These are phyloP conservation scores for Zoanthus sansibaricus DNA, from an alignment of 92 coral and sea anemone species.

Conservation along the genomic window DNA sequence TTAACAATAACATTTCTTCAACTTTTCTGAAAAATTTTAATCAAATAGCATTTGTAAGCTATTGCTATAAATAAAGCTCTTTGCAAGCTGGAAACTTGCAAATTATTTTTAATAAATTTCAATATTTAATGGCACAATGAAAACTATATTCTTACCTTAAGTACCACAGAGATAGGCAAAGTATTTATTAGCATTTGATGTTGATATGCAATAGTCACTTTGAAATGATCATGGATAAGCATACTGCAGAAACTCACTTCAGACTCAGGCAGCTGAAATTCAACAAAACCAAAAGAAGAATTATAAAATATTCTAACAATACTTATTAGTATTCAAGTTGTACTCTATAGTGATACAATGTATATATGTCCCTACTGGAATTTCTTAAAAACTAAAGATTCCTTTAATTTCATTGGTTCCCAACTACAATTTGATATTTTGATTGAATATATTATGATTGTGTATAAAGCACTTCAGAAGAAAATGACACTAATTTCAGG, in stretches of 20 bases:
- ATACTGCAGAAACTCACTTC: slow-evolving; percentile 74
- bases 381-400: no score
- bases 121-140: background rate
- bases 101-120: background rate
- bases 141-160: background rate
- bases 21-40: no score
- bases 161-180: slow-evolving; percentile 1
- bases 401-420: no score
- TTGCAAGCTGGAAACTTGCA: background rate
- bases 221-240: slow-evolving; percentile 58
- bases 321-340: background rate
- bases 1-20: no score
- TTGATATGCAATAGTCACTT: slow-evolving; percentile 30
- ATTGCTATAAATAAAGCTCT: background rate
- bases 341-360: no score
- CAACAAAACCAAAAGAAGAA: background rate
- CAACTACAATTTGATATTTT: no score
- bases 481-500: no score
- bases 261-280: slow-evolving; percentile 69
- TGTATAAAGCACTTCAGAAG: no score
- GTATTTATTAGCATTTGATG: slow-evolving; percentile 29
- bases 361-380: no score
- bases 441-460: no score
- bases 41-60: no score
- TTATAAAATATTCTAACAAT: background rate